Evolutionary conservation across 2,888 invertebrate genomes (phyloP), one percentile per base, ranked within the genome.

Genomic region (Odontocolon sp.): DNA sequence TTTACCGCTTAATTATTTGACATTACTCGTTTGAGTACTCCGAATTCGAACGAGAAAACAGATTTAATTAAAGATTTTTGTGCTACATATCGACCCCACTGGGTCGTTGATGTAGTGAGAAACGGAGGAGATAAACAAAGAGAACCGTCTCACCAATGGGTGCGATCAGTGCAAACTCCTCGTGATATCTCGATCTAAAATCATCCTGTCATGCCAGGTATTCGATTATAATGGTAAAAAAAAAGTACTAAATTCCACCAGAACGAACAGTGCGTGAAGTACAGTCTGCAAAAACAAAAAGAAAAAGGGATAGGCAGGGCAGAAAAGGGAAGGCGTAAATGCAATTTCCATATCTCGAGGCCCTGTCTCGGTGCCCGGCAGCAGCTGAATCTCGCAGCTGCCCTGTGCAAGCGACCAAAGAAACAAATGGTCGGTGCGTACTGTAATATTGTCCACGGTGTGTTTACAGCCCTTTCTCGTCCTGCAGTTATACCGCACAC

Each of bases 371-470:
- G 6, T 33, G 28, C 31, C 16, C 16, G 61, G 67, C 73, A 73
- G 75, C 70, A 59, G 75, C 66, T 45, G 56, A 57, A 16, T 28
- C 57, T 59, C 69, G 40, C 75, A 75, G 75, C 75, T 75, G 69
- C 26, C 33, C 8, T 31, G 26, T n/a, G n/a, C n/a, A n/a, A n/a
- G n/a, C n/a, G n/a, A n/a, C n/a, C n/a, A n/a, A 5, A 64, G 45
- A 45, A 52, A 33, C 42, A 57, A 50, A 47, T 68, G 40, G 31
- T 38, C 6, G 6, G 40, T 40, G 59, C 26, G 9, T 28, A 26
- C 18, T 36, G 21, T 23, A 18, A n/a, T n/a, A n/a, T n/a, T n/a
- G 75, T 67, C 66, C 76, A 76, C 76, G n/a, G 76, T 71, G 76
- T 61, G 66, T 71, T 75, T 71, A 71, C 66, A 71, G 38, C 70